Evolutionary conservation across 2,888 invertebrate genomes (phyloP).

Genomic region (Hirtodrosophila duncani): DNA sequence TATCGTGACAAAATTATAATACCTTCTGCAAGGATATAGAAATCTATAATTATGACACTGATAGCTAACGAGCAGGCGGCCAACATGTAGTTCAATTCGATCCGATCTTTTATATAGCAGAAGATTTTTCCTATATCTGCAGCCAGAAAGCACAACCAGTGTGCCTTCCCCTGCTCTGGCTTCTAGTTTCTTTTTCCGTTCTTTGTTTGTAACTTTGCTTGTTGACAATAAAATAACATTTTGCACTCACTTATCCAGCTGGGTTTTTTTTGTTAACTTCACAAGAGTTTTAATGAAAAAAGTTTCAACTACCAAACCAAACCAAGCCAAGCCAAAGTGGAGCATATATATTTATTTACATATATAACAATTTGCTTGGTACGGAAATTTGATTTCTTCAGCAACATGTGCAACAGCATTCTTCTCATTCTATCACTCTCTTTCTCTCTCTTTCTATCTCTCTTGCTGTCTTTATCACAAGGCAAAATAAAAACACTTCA

Average conservation of each 20-base stretch:
- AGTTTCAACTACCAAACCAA: slow-evolving; percentile 44
- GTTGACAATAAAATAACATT: slow-evolving; percentile 73
- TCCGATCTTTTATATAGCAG: too few species aligned
- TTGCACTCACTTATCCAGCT: slow-evolving; percentile 71
- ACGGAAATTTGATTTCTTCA: slow-evolving; percentile 45
- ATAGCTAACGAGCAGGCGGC: too few species aligned
- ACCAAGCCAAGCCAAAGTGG: slow-evolving; percentile 7
- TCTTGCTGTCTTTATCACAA: slow-evolving; percentile 58
- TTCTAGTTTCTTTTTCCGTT: neutral
- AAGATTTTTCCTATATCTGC: too few species aligned
- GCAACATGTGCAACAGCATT: too few species aligned
- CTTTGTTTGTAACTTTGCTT: slow-evolving; percentile 41
- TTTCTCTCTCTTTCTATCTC: neutral
- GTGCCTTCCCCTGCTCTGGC: slow-evolving; percentile 6
- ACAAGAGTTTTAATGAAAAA: slow-evolving; percentile 69
- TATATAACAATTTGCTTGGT: slow-evolving; percentile 16
- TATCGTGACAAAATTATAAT: too few species aligned
- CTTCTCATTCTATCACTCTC: slow-evolving; percentile 8
- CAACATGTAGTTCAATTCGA: too few species aligned
- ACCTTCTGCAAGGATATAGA: too few species aligned
- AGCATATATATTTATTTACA: slow-evolving; percentile 9
- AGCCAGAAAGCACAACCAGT: slow-evolving; percentile 20
- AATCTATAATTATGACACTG: too few species aligned
- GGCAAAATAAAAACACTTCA: slow-evolving; percentile 64
- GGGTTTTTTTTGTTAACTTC: slow-evolving; percentile 25